These are phyloP conservation scores for Ferdinandea cuprea DNA, from an alignment of 2,888 invertebrate species.

Conservation along the genomic window DNA sequence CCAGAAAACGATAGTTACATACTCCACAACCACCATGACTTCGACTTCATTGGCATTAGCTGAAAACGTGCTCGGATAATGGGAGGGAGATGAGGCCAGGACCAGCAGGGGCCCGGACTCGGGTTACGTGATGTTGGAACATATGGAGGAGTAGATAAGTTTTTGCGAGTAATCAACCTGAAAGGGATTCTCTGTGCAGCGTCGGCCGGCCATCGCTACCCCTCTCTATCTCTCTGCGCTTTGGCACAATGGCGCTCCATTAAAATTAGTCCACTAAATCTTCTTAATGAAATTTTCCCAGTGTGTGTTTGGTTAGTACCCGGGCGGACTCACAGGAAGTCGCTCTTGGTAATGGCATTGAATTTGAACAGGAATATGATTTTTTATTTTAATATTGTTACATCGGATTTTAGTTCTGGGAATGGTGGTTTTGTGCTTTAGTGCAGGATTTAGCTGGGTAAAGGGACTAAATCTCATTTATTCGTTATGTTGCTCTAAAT, in stretches of 20 bases:
- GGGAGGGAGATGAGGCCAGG: constrained; percentile 15
- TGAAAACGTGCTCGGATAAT: constrained; percentile 65
- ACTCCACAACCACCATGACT: constrained; percentile 34
- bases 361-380: not conserved
- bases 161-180: constrained; percentile 59
- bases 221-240: not conserved
- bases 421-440: constrained; percentile 11
- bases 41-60: constrained; percentile 55
- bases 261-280: constrained; percentile 70
- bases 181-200: constrained; percentile 39
- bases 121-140: constrained; percentile 46
- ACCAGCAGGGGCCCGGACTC: constrained; percentile 40
- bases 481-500: too few relatives aligned
- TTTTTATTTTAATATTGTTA: not conserved
- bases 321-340: constrained; percentile 11
- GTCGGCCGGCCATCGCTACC: not conserved
- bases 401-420: not conserved
- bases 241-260: constrained; percentile 36
- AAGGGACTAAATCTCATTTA: not conserved
- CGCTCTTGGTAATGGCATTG: constrained; percentile 14
- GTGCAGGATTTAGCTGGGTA: constrained; percentile 3
- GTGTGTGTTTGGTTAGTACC: constrained; percentile 35
- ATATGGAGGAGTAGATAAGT: constrained; percentile 38
- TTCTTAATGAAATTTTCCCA: constrained; percentile 69
- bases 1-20: constrained; percentile 44